phyloP scores from a whole-genome alignment of 2,888 invertebrate genomes.

The Drosophila yooni region DNA sequence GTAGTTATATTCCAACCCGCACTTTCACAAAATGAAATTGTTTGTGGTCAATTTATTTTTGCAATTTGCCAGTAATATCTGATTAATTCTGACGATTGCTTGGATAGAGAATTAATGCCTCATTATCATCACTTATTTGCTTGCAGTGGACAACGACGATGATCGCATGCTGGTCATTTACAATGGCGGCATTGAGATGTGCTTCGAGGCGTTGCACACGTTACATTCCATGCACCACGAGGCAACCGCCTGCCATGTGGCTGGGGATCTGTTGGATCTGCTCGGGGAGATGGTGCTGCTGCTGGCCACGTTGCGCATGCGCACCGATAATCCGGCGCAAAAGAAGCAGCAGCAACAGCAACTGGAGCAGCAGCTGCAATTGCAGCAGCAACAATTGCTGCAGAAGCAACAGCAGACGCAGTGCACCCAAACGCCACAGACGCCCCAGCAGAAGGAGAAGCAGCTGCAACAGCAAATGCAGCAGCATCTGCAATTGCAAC shows the following conservation, averaged over 20 bases:
- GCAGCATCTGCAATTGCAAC: slow-evolving; percentile 79
- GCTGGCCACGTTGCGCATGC: slow-evolving; percentile 89
- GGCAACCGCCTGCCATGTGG: slow-evolving; percentile 94
- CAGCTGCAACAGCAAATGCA: slow-evolving; percentile 81
- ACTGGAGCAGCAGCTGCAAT: slow-evolving; percentile 73
- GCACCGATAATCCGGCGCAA: slow-evolving; percentile 82
- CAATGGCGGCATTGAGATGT: slow-evolving; percentile 91
- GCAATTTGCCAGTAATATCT: background rate
- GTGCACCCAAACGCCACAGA: slow-evolving; percentile 71
- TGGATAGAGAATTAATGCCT: background rate
- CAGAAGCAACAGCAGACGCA: slow-evolving; percentile 76
- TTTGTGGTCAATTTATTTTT: too few relatives aligned
- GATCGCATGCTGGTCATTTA: slow-evolving; percentile 95
- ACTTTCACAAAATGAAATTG: too few relatives aligned
- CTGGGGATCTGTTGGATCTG: slow-evolving; percentile 93
- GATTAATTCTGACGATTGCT: background rate
- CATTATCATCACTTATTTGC: background rate
- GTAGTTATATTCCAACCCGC: too few relatives aligned
- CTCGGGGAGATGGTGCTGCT: slow-evolving; percentile 91
- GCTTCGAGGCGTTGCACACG: slow-evolving; percentile 92
- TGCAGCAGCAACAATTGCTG: slow-evolving; percentile 69
- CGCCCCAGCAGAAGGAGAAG: slow-evolving; percentile 78
- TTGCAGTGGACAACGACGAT: slow-evolving; percentile 92
- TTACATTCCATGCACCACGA: slow-evolving; percentile 97
- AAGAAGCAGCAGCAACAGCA: slow-evolving; percentile 81